A percentile compares a stretch with the other conserved stretches of the same genome.
These are phyloP conservation scores for Phasia obesa DNA, from an alignment of 2,888 invertebrate species.

Conservation along the genomic window DNA sequence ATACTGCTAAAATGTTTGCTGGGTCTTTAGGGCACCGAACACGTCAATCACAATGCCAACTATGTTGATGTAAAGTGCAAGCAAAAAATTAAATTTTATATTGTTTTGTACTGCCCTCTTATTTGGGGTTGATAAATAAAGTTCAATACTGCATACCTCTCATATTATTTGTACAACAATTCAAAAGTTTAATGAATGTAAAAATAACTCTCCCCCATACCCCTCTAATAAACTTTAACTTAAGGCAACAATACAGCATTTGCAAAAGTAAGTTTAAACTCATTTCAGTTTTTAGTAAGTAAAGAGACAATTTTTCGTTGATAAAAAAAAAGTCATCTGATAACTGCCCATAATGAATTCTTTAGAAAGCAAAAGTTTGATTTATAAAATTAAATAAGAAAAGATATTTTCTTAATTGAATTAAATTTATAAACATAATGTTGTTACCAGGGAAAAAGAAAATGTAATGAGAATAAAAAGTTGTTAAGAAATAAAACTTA, in stretches of 20 bases:
- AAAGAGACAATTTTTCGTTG: conserved; percentile 35
- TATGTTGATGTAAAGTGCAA: conserved; percentile 50
- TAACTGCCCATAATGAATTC: conserved; percentile 47
- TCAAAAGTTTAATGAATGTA: conserved; percentile 64
- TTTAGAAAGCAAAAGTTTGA: conserved; percentile 62
- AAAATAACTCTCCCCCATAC: background rate
- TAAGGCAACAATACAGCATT: conserved; percentile 29
- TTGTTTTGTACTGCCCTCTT: conserved; percentile 23
- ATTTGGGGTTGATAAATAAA: conserved; percentile 35
- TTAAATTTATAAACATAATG: conserved; percentile 57
- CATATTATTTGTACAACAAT: conserved; percentile 60
- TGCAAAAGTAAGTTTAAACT: conserved; percentile 43
- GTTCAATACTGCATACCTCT: conserved; percentile 49
- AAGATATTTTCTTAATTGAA: conserved; percentile 59
- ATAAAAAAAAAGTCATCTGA: conserved; percentile 30
- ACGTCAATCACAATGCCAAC: conserved; percentile 40
- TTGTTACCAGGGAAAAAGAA: conserved; percentile 3
- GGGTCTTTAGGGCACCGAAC: background rate
- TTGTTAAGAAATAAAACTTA: conserved; percentile 36
- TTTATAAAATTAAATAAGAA: conserved; percentile 59
- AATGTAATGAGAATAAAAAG: background rate
- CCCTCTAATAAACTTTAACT: conserved; percentile 26
- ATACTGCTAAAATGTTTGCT: conserved; percentile 13
- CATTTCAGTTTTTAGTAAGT: conserved; percentile 8
- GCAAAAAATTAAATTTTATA: conserved; percentile 43